phyloP scores from a whole-genome alignment of 2,888 invertebrate genomes.

The Nomada fucata region DNA sequence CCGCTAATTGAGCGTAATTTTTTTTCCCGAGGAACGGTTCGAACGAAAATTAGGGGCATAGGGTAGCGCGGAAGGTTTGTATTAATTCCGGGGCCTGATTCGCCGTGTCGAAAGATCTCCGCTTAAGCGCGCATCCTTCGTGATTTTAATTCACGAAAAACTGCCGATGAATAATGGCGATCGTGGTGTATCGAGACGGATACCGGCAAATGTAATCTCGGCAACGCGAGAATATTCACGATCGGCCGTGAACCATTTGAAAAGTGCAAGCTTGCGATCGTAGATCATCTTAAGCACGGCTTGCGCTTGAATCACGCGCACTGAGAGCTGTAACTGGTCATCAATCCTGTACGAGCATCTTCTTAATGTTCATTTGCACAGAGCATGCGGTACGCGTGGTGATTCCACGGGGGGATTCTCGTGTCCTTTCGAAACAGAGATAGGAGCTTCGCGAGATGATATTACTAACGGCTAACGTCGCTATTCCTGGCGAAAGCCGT shows the following conservation, averaged over 20 bases:
- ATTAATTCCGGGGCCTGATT: background rate
- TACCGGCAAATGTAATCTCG: background rate
- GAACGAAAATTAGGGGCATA: too few relatives aligned
- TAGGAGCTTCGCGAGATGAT: slow-evolving; percentile 29
- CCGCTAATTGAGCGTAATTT: background rate
- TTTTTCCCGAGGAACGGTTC: background rate
- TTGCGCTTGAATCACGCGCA: slow-evolving; percentile 29
- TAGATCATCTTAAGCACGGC: slow-evolving; percentile 5
- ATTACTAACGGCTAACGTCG: slow-evolving; percentile 28
- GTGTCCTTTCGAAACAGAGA: slow-evolving; percentile 39
- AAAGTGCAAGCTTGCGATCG: slow-evolving; percentile 17
- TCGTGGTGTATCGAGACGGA: background rate
- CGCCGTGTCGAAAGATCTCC: background rate
- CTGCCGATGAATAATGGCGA: background rate
- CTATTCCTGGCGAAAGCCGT: background rate
- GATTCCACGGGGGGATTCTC: slow-evolving; percentile 9
- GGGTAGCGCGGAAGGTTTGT: too few relatives aligned
- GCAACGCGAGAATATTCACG: background rate
- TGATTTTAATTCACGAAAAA: slow-evolving; percentile 3
- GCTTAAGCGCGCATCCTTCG: background rate
- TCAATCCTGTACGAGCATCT: slow-evolving; percentile 55
- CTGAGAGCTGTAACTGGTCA: slow-evolving; percentile 49
- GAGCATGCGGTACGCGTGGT: slow-evolving; percentile 7
- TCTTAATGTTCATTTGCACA: slow-evolving; percentile 43
- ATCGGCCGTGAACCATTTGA: background rate